Evolutionary conservation across 2,888 invertebrate genomes (phyloP).

Genomic region (Campoplex capitator): DNA sequence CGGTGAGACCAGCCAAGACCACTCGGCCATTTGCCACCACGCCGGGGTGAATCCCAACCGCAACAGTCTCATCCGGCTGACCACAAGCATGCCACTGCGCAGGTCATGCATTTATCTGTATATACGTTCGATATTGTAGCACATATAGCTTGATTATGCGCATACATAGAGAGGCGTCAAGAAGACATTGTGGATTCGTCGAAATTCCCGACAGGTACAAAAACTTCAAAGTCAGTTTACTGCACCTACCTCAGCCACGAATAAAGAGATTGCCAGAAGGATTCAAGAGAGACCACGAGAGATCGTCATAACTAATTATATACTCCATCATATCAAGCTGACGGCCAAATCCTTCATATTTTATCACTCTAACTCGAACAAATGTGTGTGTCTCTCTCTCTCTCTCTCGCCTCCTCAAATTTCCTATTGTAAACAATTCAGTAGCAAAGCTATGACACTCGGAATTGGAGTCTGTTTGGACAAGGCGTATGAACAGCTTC

Average conservation of each 20-base stretch:
- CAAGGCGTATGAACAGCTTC: slow-evolving; percentile 6
- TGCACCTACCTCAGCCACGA: not conserved
- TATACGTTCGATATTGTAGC: not conserved
- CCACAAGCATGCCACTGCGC: slow-evolving; percentile 71
- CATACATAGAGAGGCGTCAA: not conserved
- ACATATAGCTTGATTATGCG: not conserved
- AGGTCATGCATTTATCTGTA: slow-evolving; percentile 55
- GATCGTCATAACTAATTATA: not conserved
- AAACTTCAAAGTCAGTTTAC: slow-evolving; percentile 2
- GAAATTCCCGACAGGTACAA: not conserved
- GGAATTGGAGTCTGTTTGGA: not conserved
- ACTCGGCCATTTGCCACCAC: slow-evolving; percentile 75
- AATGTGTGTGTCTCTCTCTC: not conserved
- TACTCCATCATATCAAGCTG: not conserved
- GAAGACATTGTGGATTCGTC: not conserved
- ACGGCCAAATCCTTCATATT: not conserved
- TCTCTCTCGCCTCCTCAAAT: not conserved
- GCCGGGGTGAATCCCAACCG: slow-evolving; percentile 77
- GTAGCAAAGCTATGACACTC: not conserved
- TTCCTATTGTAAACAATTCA: not conserved
- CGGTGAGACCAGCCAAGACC: slow-evolving; percentile 60
- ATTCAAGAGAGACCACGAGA: not conserved
- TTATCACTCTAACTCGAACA: not conserved
- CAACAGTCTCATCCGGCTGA: slow-evolving; percentile 68
- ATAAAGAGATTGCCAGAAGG: not conserved